Percentiles rank a stretch among this genome's conserved stretches.
Evolutionary conservation across 2,797 vertebrate species (phyloP).

Genomic region (Pipistrellus kuhlii): DNA sequence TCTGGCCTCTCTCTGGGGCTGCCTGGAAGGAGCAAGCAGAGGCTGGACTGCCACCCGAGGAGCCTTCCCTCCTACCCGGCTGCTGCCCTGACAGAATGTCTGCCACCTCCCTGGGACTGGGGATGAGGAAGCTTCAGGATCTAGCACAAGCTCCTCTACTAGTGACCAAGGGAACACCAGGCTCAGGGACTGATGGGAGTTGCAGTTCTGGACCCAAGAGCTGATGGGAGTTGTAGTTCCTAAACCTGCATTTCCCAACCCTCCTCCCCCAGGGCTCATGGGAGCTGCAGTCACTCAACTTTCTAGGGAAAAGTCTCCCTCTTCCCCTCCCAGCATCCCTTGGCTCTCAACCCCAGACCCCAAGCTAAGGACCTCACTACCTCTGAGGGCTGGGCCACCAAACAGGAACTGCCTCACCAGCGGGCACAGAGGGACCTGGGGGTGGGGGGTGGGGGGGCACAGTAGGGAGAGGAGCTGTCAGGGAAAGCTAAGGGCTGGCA

Average conservation of each 20-base stretch:
- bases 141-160: not conserved
- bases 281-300: constrained; percentile 63
- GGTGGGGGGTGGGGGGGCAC: not conserved
- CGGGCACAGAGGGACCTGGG: not conserved
- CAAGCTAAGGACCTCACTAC: constrained; percentile 69
- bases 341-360: constrained; percentile 34
- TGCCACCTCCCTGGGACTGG: not conserved
- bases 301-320: constrained; percentile 47
- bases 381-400: constrained; percentile 17
- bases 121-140: not conserved
- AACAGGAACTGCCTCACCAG: constrained; percentile 6
- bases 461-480: not conserved
- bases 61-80: not conserved
- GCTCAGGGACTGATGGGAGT: constrained; percentile 57
- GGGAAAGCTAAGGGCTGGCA: constrained; percentile 57
- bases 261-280: not conserved
- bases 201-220: constrained; percentile 51
- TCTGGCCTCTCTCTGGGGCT: not conserved
- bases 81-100: not conserved
- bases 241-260: not conserved
- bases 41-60: not conserved
- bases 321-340: constrained; percentile 31
- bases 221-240: constrained; percentile 73
- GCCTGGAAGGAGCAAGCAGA: not conserved
- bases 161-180: not conserved